Evolutionary conservation across 2,113 vertebrate species (phyloP).

Genomic region (Oryzias melastigma): DNA sequence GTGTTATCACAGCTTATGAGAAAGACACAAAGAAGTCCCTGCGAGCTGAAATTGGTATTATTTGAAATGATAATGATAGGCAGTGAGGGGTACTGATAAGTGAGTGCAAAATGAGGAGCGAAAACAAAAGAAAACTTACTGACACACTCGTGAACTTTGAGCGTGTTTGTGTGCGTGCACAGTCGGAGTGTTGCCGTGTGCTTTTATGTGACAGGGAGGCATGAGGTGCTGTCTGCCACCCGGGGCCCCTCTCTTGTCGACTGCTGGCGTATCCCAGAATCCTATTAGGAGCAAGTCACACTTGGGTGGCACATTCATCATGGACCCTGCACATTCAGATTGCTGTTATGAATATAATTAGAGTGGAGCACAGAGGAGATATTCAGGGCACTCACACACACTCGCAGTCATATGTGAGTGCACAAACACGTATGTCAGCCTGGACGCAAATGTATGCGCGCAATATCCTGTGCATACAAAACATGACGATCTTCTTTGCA

Average conservation of each 20-base stretch:
- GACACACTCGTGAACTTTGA: slow-evolving; percentile 37
- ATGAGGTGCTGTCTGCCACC: slow-evolving; percentile 63
- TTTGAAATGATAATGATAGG: slow-evolving; percentile 14
- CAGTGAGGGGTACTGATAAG: slow-evolving; percentile 32
- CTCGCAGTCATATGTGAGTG: slow-evolving; percentile 33
- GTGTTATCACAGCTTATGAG: neutral
- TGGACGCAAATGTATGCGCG: slow-evolving; percentile 17
- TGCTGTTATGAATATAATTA: slow-evolving; percentile 84
- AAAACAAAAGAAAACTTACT: slow-evolving; percentile 28
- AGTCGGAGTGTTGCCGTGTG: slow-evolving; percentile 13
- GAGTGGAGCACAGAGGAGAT: slow-evolving; percentile 64
- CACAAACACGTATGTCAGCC: slow-evolving; percentile 55
- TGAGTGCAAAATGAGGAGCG: slow-evolving; percentile 24
- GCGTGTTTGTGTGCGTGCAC: slow-evolving; percentile 8
- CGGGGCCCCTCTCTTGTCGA: slow-evolving; percentile 66
- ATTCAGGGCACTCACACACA: slow-evolving; percentile 47
- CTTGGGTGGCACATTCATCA: slow-evolving; percentile 81
- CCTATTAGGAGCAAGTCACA: slow-evolving; percentile 77
- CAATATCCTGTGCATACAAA: slow-evolving; percentile 30
- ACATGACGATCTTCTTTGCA: slow-evolving; percentile 26
- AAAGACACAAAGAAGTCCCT: slow-evolving; percentile 6
- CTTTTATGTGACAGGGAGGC: slow-evolving; percentile 37
- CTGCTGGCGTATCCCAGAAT: slow-evolving; percentile 67
- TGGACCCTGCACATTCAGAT: slow-evolving; percentile 77
- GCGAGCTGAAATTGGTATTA: slow-evolving; percentile 31